phyloP scores from a whole-genome alignment of 2,888 invertebrate species.

The Coelopa pilipes region DNA sequence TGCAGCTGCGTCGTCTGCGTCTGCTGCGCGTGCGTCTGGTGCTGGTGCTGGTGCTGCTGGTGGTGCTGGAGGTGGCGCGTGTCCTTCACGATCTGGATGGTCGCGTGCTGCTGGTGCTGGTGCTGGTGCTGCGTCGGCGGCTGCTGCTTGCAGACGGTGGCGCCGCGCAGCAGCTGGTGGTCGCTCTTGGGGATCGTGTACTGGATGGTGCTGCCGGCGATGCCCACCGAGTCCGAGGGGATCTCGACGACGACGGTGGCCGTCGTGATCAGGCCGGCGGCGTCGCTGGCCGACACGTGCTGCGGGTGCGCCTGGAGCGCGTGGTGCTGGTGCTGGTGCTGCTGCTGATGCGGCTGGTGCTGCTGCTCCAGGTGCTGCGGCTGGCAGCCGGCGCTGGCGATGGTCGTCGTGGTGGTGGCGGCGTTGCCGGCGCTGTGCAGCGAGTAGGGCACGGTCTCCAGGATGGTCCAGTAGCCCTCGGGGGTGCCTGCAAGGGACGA shows the following conservation, averaged over 20 bases:
- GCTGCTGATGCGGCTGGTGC: slow-evolving; percentile 29
- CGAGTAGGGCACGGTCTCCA: slow-evolving; percentile 64
- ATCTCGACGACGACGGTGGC: slow-evolving; percentile 64
- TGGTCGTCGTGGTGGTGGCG: slow-evolving; percentile 42
- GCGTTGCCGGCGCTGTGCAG: slow-evolving; percentile 48
- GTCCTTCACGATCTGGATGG: slow-evolving; percentile 62
- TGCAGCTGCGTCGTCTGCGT: slow-evolving; percentile 42
- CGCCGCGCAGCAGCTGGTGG: slow-evolving; percentile 43
- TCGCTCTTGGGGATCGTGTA: slow-evolving; percentile 58
- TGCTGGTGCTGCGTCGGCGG: slow-evolving; percentile 36
- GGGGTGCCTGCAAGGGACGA: slow-evolving; percentile 49
- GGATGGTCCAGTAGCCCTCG: slow-evolving; percentile 65
- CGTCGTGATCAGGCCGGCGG: slow-evolving; percentile 52
- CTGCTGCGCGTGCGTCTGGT: slow-evolving; percentile 43
- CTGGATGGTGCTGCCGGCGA: slow-evolving; percentile 61
- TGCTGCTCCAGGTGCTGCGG: slow-evolving; percentile 41
- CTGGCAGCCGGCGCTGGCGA: slow-evolving; percentile 37
- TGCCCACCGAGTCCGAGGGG: slow-evolving; percentile 59
- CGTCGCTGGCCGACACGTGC: slow-evolving; percentile 40
- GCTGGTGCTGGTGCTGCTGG: slow-evolving; percentile 27
- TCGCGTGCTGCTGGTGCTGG: slow-evolving; percentile 47
- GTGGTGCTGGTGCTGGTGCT: slow-evolving; percentile 23
- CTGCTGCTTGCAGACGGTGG: slow-evolving; percentile 48
- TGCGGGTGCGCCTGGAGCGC: slow-evolving; percentile 36
- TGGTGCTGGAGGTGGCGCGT: slow-evolving; percentile 24